Base-by-base conservation (phyloP, 1,140 invertebrate genomes). In the Zaprionus gabonicus region DNA sequence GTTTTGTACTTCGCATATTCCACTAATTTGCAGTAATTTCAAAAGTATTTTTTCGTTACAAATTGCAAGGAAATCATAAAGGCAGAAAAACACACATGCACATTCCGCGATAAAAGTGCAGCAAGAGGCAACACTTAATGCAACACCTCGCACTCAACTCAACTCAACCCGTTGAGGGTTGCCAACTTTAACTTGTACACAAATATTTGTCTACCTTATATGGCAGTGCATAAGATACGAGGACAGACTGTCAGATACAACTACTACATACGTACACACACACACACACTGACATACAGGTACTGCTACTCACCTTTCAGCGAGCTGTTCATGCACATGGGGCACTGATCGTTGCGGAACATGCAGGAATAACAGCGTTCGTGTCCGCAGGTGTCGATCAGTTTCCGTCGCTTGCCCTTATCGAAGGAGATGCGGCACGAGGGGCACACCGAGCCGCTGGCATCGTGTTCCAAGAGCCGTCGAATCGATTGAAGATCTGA, bases 361-460 rank as follows among this genome's bases (percentile, higher is more conserved):
- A 98, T 96, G 93, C 98, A 99, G 74, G 97, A 96, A 94, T 98
- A 98, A 94, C 98, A 98, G 53, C 97, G 94, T 92, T 98, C 97
- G 94, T 98, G 98, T 73, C 98, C 97, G 93, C 98, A 99, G 62
- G 97, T 96, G 94, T 98, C 98, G 92, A 98, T 98, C 81, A 99
- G 94, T 91, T 97, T 96, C 92, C 98, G 95, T 94, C 98, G 98
- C 93, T 98, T 98, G 93, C 97, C 97, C 93, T 98, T 97, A 93
- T 98, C 97, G 94, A 98, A 98, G 75, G 97, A 97, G 95, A 98
- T 97, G 92, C 96, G 96, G 94, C 96, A 97, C 92, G 96, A 96
- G 64, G 96, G 96, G 93, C 96, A 97, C 53, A 94, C 95, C 38
- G 94, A 94, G 72, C 95, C 95, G 38, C 94, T 94, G 46, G 92